Evolutionary conservation across 1,140 invertebrate species (phyloP).

Genomic region (Solen grandis): DNA sequence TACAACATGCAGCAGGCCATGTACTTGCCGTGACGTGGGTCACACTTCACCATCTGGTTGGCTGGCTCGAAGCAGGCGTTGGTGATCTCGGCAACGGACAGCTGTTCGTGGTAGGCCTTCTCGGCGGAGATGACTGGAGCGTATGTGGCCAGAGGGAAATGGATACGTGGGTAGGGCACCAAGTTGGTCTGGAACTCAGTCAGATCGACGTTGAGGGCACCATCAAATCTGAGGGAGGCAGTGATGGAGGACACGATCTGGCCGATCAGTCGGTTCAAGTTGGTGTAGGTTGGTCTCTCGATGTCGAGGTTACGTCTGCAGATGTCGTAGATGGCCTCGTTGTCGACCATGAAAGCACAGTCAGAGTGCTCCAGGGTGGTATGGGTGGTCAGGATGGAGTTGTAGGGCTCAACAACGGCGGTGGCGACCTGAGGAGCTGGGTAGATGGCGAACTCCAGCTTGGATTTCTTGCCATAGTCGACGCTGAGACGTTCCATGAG

Average conservation of each 20-base stretch:
- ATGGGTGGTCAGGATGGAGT: conserved; percentile 66
- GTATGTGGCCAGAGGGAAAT: conserved; percentile 66
- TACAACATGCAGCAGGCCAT: conserved; percentile 85
- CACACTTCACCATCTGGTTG: conserved; percentile 96
- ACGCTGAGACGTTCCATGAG: conserved; percentile 94
- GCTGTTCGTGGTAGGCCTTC: conserved; percentile 70
- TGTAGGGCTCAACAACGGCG: conserved; percentile 73
- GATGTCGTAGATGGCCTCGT: conserved; percentile 76
- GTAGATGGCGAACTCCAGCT: conserved; percentile 94
- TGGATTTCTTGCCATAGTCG: conserved; percentile 94
- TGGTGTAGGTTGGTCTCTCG: conserved; percentile 82
- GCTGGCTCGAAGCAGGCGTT: conserved; percentile 92
- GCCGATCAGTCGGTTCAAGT: conserved; percentile 74
- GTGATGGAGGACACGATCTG: conserved; percentile 84
- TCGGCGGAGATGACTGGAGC: conserved; percentile 64
- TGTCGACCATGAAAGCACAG: conserved; percentile 78
- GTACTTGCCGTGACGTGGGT: conserved; percentile 90
- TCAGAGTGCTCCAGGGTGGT: conserved; percentile 73
- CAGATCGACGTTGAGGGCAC: conserved; percentile 86
- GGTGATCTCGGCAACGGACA: conserved; percentile 88
- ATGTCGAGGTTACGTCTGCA: conserved; percentile 88
- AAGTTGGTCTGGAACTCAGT: conserved; percentile 87
- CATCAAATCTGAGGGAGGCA: conserved; percentile 85
- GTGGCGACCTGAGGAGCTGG: conserved; percentile 90
- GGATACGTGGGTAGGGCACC: conserved; percentile 72